Evolutionary conservation across 2,888 invertebrate genomes (phyloP).

Genomic region (Hyalella azteca): DNA sequence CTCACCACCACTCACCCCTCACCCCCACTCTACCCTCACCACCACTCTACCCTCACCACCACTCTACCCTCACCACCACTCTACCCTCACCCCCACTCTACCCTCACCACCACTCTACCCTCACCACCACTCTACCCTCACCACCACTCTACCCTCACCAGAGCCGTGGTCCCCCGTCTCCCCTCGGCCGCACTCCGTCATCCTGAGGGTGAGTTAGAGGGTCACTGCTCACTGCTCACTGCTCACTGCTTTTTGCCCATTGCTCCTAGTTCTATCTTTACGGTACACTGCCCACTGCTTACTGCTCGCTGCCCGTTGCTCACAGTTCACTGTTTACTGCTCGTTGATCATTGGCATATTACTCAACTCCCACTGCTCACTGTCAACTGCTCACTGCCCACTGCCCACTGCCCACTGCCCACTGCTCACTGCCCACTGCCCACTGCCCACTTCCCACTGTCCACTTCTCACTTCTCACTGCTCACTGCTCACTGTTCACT

Average conservation of each 20-base stretch:
- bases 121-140: too few relatives aligned
- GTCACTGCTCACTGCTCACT: not conserved
- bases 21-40: too few relatives aligned
- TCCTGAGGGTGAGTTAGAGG: conserved; percentile 22
- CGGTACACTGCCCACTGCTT: not conserved
- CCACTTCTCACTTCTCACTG: not conserved
- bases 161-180: not conserved
- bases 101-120: too few relatives aligned
- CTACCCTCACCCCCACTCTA: too few relatives aligned
- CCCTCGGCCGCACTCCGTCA: not conserved
- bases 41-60: too few relatives aligned
- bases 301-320: not conserved
- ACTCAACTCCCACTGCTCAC: too few relatives aligned
- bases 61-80: too few relatives aligned
- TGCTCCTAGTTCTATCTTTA: not conserved
- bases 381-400: not conserved
- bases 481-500: not conserved
- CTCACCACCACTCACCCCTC: too few relatives aligned
- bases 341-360: too few relatives aligned
- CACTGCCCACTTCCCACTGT: not conserved
- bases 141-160: too few relatives aligned
- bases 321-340: not conserved
- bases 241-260: not conserved
- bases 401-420: not conserved
- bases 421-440: too few relatives aligned